phyloP scores from a whole-genome alignment of 2,888 invertebrate genomes.

The Caenorhabditis panamensis region DNA sequence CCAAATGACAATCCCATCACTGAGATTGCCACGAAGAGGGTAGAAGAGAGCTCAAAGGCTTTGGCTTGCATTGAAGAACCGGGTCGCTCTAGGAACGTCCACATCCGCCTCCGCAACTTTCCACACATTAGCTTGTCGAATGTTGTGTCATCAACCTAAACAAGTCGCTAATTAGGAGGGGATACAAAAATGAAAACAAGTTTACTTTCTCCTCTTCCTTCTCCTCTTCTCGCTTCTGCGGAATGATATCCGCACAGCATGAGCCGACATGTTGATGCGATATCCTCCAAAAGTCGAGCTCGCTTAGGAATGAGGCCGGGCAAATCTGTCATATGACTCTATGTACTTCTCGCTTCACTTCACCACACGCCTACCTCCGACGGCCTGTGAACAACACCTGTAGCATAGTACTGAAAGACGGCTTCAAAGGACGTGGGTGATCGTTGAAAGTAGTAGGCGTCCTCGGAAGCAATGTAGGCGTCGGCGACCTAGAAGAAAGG shows the following conservation, averaged over 20 bases:
- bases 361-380: constrained; percentile 68
- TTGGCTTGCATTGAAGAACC: constrained; percentile 76
- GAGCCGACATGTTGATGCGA: constrained; percentile 76
- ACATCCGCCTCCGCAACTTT: constrained; percentile 79
- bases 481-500: constrained; percentile 74
- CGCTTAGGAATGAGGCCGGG: constrained; percentile 78
- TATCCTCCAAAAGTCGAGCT: constrained; percentile 80
- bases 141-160: constrained; percentile 80
- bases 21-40: constrained; percentile 80
- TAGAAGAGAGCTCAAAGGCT: constrained; percentile 80
- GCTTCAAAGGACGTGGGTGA: constrained; percentile 79
- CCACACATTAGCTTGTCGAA: constrained; percentile 80
- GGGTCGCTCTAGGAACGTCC: constrained; percentile 79
- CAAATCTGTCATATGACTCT: constrained; percentile 65
- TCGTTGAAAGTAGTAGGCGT: constrained; percentile 80
- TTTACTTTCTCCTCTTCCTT: constrained; percentile 77
- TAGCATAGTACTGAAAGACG: constrained; percentile 80
- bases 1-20: constrained; percentile 80
- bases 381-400: constrained; percentile 80
- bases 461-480: constrained; percentile 78
- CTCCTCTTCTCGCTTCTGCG: constrained; percentile 74
- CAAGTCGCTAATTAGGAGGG: neutral
- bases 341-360: constrained; percentile 20
- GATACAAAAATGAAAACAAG: neutral
- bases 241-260: constrained; percentile 79